Evolutionary conservation across 2,888 invertebrate species (phyloP), one percentile per base, ranked within the genome.

Genomic region (Thymelicus sylvestris): DNA sequence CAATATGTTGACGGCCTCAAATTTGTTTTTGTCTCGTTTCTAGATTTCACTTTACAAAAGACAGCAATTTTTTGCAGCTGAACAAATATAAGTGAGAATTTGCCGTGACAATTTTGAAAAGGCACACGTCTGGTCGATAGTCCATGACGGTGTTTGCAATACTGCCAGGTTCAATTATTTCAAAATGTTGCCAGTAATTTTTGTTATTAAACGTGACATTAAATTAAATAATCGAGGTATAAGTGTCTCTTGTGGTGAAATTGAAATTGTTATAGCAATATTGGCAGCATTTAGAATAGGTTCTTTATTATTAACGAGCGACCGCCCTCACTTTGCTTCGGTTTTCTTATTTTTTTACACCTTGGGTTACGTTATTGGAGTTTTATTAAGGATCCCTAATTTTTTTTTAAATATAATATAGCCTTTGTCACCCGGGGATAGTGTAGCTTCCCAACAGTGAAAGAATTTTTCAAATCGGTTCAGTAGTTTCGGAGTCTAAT

Each of bases 1-100:
- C 48, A 59, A 65, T 75, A 81, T 79, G 82, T 81, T 79, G 72
- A 72, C 80, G 72, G 69, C 71, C 74, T 77, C 75, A 79, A 81
- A 83, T 86, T 83, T 78, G 74, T 82, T 86, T 83, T 84, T 82
- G 73, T 73, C 72, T 55, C 63, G 75, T 48, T 69, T 59, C 69
- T 61, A 61, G 76, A 76, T 79, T 82, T 79, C 80, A 75, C 79
- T 78, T 72, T 47, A 65, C 71, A 63, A 52, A 70, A 73, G 57
- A 62, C 65, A 44, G 44, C 8, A 41, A 39, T 64, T 72, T 64
- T 69, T 69, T 69, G 57, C 15, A 47, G 62, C 41, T 70, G 60
- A 47, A 64, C 65, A 70, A 70, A 65, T 50, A 48, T 57, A 69
- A 68, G 52, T 62, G 61, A 63, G 64, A n/a, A 57, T 59, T 69